phyloP scores from a whole-genome alignment of 2,888 invertebrate genomes.

The Chydorus sphaericus region DNA sequence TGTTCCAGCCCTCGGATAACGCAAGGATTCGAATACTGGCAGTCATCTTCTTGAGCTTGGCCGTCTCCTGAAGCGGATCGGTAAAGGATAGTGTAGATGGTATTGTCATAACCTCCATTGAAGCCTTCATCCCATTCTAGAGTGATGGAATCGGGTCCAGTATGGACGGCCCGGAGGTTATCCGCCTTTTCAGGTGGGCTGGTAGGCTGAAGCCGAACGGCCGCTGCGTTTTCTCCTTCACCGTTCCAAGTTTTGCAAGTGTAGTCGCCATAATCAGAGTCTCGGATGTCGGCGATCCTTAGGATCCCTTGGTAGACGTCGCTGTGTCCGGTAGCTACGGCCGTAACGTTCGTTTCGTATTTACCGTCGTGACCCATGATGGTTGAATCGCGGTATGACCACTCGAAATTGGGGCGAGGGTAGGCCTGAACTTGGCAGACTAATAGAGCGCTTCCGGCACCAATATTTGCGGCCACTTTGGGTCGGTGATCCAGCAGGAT shows the following conservation, averaged over 20 bases:
- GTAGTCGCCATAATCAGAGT: constrained; percentile 82
- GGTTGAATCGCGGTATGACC: constrained; percentile 49
- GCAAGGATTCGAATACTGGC: constrained; percentile 71
- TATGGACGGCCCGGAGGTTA: constrained; percentile 50
- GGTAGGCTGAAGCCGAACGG: constrained; percentile 65
- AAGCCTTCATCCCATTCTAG: constrained; percentile 79
- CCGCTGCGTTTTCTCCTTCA: constrained; percentile 43
- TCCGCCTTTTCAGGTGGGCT: constrained; percentile 74
- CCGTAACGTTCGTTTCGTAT: constrained; percentile 10
- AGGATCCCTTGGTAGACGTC: constrained; percentile 72
- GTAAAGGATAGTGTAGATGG: constrained; percentile 75
- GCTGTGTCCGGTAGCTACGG: constrained; percentile 30
- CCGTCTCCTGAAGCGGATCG: constrained; percentile 28
- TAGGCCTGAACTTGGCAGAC: constrained; percentile 79
- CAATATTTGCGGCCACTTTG: constrained; percentile 72
- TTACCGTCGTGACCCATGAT: constrained; percentile 32
- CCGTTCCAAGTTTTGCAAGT: constrained; percentile 73
- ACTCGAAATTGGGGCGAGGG: constrained; percentile 83
- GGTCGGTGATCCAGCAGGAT: constrained; percentile 70
- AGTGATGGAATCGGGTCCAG: constrained; percentile 63
- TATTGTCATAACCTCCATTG: constrained; percentile 72
- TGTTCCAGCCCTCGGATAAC: constrained; percentile 73
- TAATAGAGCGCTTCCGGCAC: constrained; percentile 64
- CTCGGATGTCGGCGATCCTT: constrained; percentile 48
- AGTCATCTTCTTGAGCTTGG: constrained; percentile 65